phyloP scores from a whole-genome alignment of 2,113 vertebrate genomes.

The Loxodonta africana region DNA sequence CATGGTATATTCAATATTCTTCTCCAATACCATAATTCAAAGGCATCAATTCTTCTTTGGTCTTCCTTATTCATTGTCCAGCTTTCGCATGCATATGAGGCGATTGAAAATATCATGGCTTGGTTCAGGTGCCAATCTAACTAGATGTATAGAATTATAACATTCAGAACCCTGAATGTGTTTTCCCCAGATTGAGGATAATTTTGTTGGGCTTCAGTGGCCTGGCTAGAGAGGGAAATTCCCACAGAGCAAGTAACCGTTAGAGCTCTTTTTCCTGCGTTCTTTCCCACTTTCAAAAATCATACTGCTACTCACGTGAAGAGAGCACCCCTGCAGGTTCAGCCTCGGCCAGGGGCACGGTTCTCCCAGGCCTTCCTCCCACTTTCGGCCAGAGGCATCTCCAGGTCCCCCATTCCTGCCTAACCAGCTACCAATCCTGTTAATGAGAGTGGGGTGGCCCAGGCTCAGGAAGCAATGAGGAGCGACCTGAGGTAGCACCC shows the following conservation, averaged over 20 bases:
- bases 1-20: too few relatives aligned
- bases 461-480: background rate
- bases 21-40: too few relatives aligned
- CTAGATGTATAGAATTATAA: background rate
- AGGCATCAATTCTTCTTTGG: too few relatives aligned
- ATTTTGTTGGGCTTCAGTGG: background rate
- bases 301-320: background rate
- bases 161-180: background rate
- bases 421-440: background rate
- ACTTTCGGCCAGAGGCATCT: background rate
- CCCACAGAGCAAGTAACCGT: background rate
- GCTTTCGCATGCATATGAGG: too few relatives aligned
- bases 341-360: too few relatives aligned
- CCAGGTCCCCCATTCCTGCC: background rate
- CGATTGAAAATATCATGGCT: too few relatives aligned
- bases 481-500: background rate
- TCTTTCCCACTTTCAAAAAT: background rate
- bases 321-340: background rate
- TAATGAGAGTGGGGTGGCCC: background rate
- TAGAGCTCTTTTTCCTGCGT: background rate
- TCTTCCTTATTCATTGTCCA: too few relatives aligned
- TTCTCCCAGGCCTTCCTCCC: background rate
- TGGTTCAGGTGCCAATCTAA: background rate
- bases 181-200: background rate
- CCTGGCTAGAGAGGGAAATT: conserved; percentile 15